A percentile compares a stretch with the other conserved stretches of the same genome.
phyloP scores from a whole-genome alignment of 2,797 vertebrate genomes.

The Lepus oiostolus region DNA sequence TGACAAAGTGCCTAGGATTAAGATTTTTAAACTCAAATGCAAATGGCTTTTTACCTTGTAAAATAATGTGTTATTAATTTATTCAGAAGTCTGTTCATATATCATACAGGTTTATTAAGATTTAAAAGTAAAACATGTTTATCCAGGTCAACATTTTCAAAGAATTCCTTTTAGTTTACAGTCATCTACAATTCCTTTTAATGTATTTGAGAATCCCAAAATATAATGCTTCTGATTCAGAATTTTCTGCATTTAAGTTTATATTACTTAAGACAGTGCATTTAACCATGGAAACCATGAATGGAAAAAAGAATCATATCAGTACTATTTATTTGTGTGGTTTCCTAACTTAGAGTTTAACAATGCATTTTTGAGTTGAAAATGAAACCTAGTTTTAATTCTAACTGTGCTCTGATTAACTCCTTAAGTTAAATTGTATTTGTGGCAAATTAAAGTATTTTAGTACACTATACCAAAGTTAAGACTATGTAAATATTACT shows the following conservation, averaged over 20 bases:
- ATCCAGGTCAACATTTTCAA: constrained; percentile 33
- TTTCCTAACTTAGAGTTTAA: neutral
- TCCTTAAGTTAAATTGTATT: neutral
- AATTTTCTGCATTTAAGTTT: constrained; percentile 21
- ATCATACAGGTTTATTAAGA: constrained; percentile 43
- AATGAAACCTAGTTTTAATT: constrained; percentile 59
- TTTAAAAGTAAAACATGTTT: constrained; percentile 62
- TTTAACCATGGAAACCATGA: neutral
- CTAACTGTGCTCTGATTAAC: neutral
- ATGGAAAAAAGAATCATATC: neutral
- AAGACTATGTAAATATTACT: neutral
- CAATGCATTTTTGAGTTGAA: neutral
- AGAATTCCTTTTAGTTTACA: constrained; percentile 20
- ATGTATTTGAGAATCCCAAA: constrained; percentile 50
- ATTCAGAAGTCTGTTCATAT: constrained; percentile 63
- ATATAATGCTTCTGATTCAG: constrained; percentile 63
- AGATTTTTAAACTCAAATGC: constrained; percentile 65
- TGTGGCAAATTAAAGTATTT: constrained; percentile 52
- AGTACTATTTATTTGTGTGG: neutral
- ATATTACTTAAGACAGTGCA: neutral
- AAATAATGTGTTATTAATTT: constrained; percentile 63
- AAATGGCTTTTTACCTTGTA: constrained; percentile 61
- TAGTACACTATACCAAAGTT: neutral
- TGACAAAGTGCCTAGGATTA: neutral
- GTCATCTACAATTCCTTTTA: constrained; percentile 59